Evolutionary conservation across 2,797 vertebrate species (phyloP).

Genomic region (Acanthis flammea): DNA sequence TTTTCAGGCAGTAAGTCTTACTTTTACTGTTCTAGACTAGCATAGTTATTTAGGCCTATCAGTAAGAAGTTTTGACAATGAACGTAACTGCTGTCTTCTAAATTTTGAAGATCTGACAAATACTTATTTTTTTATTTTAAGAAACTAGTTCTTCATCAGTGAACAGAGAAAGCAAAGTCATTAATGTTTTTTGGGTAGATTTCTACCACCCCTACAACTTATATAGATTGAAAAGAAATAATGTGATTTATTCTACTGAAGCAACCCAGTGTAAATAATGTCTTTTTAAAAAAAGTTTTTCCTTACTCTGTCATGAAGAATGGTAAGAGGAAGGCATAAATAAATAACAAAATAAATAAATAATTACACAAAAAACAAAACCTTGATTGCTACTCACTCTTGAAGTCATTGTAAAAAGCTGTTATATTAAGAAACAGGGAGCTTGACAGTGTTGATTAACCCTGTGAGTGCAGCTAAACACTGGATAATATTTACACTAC

Average conservation of each 20-base stretch:
- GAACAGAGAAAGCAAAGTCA: background rate
- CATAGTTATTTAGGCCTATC: background rate
- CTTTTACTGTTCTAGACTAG: background rate
- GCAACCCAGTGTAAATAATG: background rate
- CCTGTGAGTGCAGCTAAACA: background rate
- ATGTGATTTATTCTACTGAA: background rate
- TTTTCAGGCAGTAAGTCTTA: background rate
- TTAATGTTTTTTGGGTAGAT: background rate
- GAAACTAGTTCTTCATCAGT: background rate
- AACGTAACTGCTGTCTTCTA: background rate
- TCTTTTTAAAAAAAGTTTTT: rapidly evolving
- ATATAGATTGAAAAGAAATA: background rate
- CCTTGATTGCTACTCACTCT: background rate
- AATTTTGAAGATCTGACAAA: background rate
- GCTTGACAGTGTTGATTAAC: background rate
- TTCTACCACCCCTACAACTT: background rate
- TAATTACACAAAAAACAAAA: background rate
- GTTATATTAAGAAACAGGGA: background rate
- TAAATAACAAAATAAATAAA: background rate
- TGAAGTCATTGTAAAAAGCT: background rate
- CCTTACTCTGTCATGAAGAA: background rate
- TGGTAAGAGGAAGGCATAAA: background rate
- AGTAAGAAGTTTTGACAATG: background rate
- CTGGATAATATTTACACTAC: background rate
- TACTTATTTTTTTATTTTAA: background rate